Evolutionary conservation across 2,888 invertebrate genomes (phyloP).

Genomic region (Macrosoma leucophasiata): DNA sequence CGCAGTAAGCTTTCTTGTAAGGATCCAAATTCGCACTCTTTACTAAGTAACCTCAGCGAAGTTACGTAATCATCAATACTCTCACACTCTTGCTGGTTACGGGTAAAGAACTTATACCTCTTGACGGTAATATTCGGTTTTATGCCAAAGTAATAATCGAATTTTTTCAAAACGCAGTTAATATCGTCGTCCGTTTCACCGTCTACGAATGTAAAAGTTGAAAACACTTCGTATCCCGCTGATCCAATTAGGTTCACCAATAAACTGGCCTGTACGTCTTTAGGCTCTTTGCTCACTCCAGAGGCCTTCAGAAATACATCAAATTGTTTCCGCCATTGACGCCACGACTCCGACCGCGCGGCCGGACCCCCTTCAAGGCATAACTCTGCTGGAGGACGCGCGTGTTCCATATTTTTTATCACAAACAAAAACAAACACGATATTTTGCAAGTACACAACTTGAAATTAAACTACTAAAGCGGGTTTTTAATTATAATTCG

Average conservation of each 20-base stretch:
- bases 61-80: slow-evolving; percentile 18
- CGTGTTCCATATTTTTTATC: slow-evolving; percentile 21
- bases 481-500: too few relatives aligned
- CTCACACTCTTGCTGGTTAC: slow-evolving; percentile 14
- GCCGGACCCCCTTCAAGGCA: slow-evolving; percentile 16
- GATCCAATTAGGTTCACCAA: slow-evolving; percentile 25
- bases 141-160: slow-evolving; percentile 13
- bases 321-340: slow-evolving; percentile 20
- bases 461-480: too few relatives aligned
- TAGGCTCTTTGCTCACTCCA: slow-evolving; percentile 22
- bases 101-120: slow-evolving; percentile 18
- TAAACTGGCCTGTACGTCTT: slow-evolving; percentile 20
- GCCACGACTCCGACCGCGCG: slow-evolving; percentile 16
- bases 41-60: slow-evolving; percentile 11
- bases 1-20: slow-evolving; percentile 12
- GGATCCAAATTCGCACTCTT: slow-evolving; percentile 12
- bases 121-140: slow-evolving; percentile 14
- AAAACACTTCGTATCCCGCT: slow-evolving; percentile 18
- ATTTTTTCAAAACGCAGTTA: slow-evolving; percentile 12
- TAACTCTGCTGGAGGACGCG: slow-evolving; percentile 20
- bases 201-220: slow-evolving; percentile 15
- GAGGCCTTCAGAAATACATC: slow-evolving; percentile 22
- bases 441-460: too few relatives aligned
- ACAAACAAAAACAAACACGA: too few relatives aligned
- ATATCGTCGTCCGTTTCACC: slow-evolving; percentile 15